Evolutionary conservation across 2,113 vertebrate genomes (phyloP), one percentile per base, ranked within the genome.

Genomic region (Mirza zaza): DNA sequence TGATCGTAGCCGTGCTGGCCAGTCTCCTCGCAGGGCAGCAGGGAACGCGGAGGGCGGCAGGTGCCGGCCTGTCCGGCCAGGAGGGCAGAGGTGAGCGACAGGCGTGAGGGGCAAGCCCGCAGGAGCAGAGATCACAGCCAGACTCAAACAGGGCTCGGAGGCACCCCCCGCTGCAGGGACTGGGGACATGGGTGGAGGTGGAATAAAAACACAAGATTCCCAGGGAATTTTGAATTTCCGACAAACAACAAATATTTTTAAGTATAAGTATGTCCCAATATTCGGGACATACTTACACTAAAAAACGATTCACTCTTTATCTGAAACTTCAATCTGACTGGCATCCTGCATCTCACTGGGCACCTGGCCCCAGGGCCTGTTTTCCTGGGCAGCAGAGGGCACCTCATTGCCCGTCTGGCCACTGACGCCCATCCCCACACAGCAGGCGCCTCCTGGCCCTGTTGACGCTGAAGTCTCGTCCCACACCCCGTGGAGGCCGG

Each of bases 201-300:
- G 80, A 91, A 67, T 81, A 67, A 87, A 95, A 67, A 57, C 27
- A 48, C 18, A 25, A 23, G 76, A 91, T 59, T 70, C 9, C 57
- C 63, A 68, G 83, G 39, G 29, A 55, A 63, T 70, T n/a, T 52
- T 55, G 68, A 45, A 50, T 80, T 75, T 91, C 20, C 8, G 73
- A 55, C 67, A 39, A 94, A 68, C 29, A 27, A 52, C 0, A 57
- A 70, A 27, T 25, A 25, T 45, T 91, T 71, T 25, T n/a, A 17
- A 27, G 11, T 39, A 6, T 88, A 82, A 71, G 13, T 18, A 48
- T 21, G 25, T 39, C 50, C 52, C 34, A 11, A 48, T 57, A 65
- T 63, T 63, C 55, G 71, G 57, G 73, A 79, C 29, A 34, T 55
- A n/a, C 12, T 87, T 63, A 45, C 1, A n/a, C 39, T 34, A n/a